Base-by-base conservation (phyloP, 2,797 vertebrate genomes). In the Allobates femoralis region DNA sequence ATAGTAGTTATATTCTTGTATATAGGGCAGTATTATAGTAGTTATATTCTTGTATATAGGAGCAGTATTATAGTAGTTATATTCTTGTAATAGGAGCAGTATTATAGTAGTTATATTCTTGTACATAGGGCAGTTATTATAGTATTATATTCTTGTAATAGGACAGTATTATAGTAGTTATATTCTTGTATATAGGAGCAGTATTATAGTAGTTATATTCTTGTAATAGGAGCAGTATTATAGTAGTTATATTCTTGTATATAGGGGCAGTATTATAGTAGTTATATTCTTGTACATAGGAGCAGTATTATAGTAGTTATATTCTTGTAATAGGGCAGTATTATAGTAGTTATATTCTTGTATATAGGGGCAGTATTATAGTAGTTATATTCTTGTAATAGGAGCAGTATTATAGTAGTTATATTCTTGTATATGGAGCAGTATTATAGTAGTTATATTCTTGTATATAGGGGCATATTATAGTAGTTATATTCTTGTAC, bases 401-500 rank as follows among this genome's bases (percentile, higher is more conserved):
- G 60, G 60, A n/a, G 56, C 56, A 60, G 56, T 60, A 60, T 60
- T 60, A 60, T 60, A n/a, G 56, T 60, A 60, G 56, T 60, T 60
- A 60, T 46, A 46, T 21, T n/a, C n/a, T n/a, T n/a, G n/a, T n/a
- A n/a, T n/a, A n/a, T n/a, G n/a, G n/a, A n/a, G n/a, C n/a, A n/a
- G 56, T 60, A 60, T 60, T 60, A 60, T 60, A 60, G 56, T 60
- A 60, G 56, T n/a, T 60, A 60, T 60, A 60, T 60, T 60, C 56
- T n/a, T n/a, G 56, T 60, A 60, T 10, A 60, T 60, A 60, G 56
- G 56, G 6, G 56, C 56, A n/a, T 64, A 30, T 64, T 64, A 64
- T 64, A 64, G 60, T 64, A 64, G 60, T 64, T 64, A 64, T 64
- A 64, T 64, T 64, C 60, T 64, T 64, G 60, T 64, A 64, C 26